Conservation (phyloP, 2,113 vertebrate species). For the Octodon degus region DNA sequence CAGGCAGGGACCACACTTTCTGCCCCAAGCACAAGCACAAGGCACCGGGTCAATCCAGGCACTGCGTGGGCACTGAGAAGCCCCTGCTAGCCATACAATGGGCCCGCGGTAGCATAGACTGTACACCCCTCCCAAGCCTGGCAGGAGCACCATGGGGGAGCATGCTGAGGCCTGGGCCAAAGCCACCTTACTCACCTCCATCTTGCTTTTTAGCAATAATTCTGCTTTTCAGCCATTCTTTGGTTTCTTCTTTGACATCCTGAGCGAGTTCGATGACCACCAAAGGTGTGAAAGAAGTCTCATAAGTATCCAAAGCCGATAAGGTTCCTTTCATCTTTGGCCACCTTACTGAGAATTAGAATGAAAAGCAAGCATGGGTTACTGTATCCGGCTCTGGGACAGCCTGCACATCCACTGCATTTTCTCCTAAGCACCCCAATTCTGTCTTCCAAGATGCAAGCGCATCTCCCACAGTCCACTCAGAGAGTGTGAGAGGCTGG, state of each 20-base stretch:
- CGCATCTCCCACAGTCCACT: not conserved
- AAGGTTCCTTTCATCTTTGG: conserved; percentile 87
- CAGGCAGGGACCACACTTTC: not conserved
- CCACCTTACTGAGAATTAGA: conserved; percentile 67
- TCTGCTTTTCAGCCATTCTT: conserved; percentile 91
- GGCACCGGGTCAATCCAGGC: not conserved
- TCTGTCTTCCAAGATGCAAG: not conserved
- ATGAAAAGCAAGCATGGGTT: conserved; percentile 18
- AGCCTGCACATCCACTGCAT: not conserved
- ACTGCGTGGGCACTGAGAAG: not conserved
- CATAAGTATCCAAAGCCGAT: conserved; percentile 83
- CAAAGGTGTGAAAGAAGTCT: conserved; percentile 89
- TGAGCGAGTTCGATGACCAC: conserved; percentile 93
- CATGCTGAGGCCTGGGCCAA: not conserved
- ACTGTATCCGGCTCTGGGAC: not conserved
- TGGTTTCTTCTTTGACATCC: conserved; percentile 90
- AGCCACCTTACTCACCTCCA: conserved; percentile 88
- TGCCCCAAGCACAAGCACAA: not conserved
- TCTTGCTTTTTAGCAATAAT: conserved; percentile 91
- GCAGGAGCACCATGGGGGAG: too few species aligned
- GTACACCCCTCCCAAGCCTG: too few species aligned
- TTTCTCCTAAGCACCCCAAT: not conserved
- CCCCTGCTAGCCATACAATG: too few species aligned
- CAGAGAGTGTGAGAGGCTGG: not conserved
- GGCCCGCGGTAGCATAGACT: not conserved